These are phyloP conservation scores for Ochlodes sylvanus DNA, from an alignment of 2,888 invertebrate species.

Conservation along the genomic window DNA sequence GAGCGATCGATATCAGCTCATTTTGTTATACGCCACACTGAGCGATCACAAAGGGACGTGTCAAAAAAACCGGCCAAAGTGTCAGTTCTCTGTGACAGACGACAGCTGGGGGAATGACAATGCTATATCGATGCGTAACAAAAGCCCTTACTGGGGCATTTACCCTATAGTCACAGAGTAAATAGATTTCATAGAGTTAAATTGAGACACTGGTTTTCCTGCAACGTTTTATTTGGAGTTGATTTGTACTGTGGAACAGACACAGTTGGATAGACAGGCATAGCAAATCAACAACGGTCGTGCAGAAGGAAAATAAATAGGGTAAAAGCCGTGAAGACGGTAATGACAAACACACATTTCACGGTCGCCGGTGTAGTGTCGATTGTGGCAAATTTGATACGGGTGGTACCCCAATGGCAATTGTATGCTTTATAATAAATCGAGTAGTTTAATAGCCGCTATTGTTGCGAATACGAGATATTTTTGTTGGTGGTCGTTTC, in stretches of 20 bases:
- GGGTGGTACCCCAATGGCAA: conserved; percentile 50
- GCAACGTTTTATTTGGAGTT: conserved; percentile 31
- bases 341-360: conserved; percentile 81
- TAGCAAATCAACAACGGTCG: conserved; percentile 74
- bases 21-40: conserved; percentile 71
- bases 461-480: conserved; percentile 28
- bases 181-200: conserved; percentile 37
- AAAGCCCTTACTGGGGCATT: conserved; percentile 66
- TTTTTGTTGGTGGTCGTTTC: conserved; percentile 27
- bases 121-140: conserved; percentile 78
- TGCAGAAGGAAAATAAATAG: conserved; percentile 80
- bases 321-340: conserved; percentile 75
- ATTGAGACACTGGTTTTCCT: conserved; percentile 48
- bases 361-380: conserved; percentile 66
- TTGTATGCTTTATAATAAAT: conserved; percentile 41
- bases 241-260: conserved; percentile 56
- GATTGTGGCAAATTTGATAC: conserved; percentile 69
- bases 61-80: conserved; percentile 77
- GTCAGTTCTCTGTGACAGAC: conserved; percentile 78
- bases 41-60: conserved; percentile 70
- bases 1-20: conserved; percentile 82
- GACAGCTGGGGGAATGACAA: conserved; percentile 80
- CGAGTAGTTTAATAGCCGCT: conserved; percentile 34
- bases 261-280: conserved; percentile 67
- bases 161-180: conserved; percentile 65